A percentile compares a stretch with the other conserved stretches of the same genome.
These are phyloP conservation scores for Accipiter cooperii DNA, from an alignment of 2,113 vertebrate species.

Conservation along the genomic window DNA sequence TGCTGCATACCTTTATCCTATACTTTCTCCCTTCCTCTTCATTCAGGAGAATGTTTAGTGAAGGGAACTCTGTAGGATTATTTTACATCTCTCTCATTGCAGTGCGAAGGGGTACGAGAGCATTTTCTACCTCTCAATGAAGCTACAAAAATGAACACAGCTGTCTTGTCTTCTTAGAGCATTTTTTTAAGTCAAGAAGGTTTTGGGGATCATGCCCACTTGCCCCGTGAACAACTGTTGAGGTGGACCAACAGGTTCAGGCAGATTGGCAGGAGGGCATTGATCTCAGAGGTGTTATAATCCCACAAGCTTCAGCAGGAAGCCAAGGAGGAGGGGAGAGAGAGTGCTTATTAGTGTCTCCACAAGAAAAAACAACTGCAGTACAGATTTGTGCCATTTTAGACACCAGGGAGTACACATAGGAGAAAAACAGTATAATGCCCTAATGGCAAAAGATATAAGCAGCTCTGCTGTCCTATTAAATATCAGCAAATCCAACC, in stretches of 20 bases:
- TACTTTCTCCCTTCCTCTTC: background rate
- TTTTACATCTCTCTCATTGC: background rate
- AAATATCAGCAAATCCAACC: background rate
- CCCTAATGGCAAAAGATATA: background rate
- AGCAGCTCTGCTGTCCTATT: background rate
- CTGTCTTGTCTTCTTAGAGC: background rate
- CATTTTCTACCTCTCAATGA: background rate
- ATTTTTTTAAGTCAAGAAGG: background rate
- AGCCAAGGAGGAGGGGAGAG: background rate
- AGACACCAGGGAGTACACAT: background rate
- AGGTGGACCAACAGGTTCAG: background rate
- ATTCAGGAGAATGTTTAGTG: background rate
- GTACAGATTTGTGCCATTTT: background rate
- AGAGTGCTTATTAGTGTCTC: background rate
- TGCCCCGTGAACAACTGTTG: background rate
- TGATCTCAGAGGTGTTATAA: background rate
- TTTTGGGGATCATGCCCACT: background rate
- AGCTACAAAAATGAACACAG: background rate
- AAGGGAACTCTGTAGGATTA: background rate
- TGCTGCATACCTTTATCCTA: accelerated
- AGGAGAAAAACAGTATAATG: background rate
- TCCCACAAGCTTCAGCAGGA: background rate
- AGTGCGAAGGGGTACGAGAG: background rate
- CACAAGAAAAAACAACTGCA: background rate
- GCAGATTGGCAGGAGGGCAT: background rate